Evolutionary conservation across 2,888 invertebrate genomes (phyloP), one percentile per base, ranked within the genome.

Genomic region (Heliconius erato): DNA sequence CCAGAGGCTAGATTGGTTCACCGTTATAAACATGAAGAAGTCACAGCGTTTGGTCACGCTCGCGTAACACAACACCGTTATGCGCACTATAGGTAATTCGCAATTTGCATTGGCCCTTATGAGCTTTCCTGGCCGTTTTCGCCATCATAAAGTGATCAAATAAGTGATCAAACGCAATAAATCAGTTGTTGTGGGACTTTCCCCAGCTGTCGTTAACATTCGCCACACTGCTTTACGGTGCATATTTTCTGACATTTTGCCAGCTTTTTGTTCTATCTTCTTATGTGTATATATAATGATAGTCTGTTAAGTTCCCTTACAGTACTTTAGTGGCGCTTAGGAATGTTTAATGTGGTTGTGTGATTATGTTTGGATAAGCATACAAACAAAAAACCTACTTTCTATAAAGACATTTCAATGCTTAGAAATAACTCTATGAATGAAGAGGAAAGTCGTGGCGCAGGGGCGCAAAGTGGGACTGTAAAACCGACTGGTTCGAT

Each of bases 141-240:
- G 91, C 94, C 92, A 95, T 95, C 94, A 95, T 95, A 95, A 95
- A 94, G 94, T 95, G 93, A 95, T 95, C 95, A 95, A 94, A 95
- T 93, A 92, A 93, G 92, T 94, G 92, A 94, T 94, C 94, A 95
- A 91, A 91, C 87, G 90, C 90, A 88, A 93, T 93, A 93, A 94
- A 94, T 95, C 93, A 93, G 92, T 87, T 81, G 85, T 84, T 86
- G 89, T 89, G 89, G 85, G 91, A 92, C 93, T 94, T 94, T 94
- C 94, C 91, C 91, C 88, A 86, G 82, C 88, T 88, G 91, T 94
- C 94, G 92, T 95, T 94, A 93, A 87, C 88, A 94, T 95, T 95
- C 92, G 91, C 89, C 90, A 92, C 92, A 92, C 90, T 90, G 88
- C 89, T 89, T 90, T 89, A 88, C 89, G 87, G 86, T 86, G 89